Conservation (phyloP, 2,797 vertebrate genomes). For the Rhynchonycteris naso region DNA sequence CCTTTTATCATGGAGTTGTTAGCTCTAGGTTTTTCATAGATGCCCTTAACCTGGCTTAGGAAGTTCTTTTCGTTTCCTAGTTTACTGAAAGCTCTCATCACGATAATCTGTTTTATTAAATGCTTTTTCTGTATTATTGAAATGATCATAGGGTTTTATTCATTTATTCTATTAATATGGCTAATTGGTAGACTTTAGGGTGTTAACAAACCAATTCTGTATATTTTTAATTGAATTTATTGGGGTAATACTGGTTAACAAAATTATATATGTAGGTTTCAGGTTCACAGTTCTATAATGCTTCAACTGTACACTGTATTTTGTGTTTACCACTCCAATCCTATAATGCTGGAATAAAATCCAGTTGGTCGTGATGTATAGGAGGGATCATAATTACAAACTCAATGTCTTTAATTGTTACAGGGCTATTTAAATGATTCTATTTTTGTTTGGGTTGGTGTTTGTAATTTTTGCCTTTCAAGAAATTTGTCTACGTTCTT, state of each 20-base stretch:
- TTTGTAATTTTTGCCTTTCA: constrained; percentile 1
- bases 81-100: background rate
- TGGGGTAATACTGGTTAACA: too few species aligned
- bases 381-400: background rate
- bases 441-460: background rate
- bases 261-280: too few species aligned
- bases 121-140: background rate
- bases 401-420: background rate
- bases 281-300: too few species aligned
- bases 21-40: background rate
- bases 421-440: background rate
- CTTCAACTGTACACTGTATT: too few species aligned
- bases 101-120: constrained; percentile 4
- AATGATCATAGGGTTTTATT: background rate
- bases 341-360: background rate
- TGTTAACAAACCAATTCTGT: background rate
- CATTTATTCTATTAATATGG: background rate
- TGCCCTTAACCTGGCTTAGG: background rate
- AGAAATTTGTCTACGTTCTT: background rate
- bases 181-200: background rate
- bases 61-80: background rate
- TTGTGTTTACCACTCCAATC: too few species aligned
- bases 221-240: too few species aligned
- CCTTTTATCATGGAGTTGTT: background rate
- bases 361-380: background rate